phyloP scores from a whole-genome alignment of 1,140 invertebrate genomes.

The Drosophila mojavensis region DNA sequence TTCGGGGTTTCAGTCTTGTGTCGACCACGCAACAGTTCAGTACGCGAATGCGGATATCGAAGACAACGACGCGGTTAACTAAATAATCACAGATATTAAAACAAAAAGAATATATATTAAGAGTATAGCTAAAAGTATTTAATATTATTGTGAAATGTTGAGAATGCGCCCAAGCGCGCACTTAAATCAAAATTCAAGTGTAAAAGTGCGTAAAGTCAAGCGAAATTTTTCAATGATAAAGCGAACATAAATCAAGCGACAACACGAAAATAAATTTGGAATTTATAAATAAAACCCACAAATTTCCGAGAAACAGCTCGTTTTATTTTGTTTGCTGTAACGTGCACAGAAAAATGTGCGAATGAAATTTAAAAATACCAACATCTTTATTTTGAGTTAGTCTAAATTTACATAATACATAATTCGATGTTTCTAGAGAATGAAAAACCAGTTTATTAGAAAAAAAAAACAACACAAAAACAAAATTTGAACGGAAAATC shows the following conservation, averaged over 20 bases:
- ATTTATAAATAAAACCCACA: constrained; percentile 11
- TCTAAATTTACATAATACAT: constrained; percentile 52
- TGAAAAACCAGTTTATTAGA: constrained; percentile 39
- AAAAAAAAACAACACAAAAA: background rate
- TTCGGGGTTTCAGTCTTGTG: constrained; percentile 66
- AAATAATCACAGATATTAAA: background rate
- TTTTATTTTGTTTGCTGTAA: constrained; percentile 47
- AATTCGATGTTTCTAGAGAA: background rate
- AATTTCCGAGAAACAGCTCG: constrained; percentile 37
- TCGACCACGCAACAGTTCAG: constrained; percentile 64
- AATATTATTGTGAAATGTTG: constrained; percentile 65
- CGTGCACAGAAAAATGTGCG: constrained; percentile 31
- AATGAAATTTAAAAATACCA: constrained; percentile 17
- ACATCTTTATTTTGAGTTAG: background rate
- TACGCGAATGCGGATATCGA: constrained; percentile 60
- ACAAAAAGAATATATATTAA: constrained; percentile 14
- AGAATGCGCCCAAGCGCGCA: constrained; percentile 46
- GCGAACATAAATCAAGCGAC: constrained; percentile 39
- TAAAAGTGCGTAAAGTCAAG: constrained; percentile 53
- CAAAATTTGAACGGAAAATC: constrained; percentile 33
- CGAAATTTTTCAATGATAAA: constrained; percentile 35
- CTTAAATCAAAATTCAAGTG: constrained; percentile 37
- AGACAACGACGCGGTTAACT: constrained; percentile 60
- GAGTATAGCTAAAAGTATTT: constrained; percentile 35
- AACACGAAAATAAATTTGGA: constrained; percentile 43